A percentile compares a stretch with the other conserved stretches of the same genome.
Evolutionary conservation across 1,140 invertebrate species (phyloP).

Genomic region (Hylyphantes graminicola): DNA sequence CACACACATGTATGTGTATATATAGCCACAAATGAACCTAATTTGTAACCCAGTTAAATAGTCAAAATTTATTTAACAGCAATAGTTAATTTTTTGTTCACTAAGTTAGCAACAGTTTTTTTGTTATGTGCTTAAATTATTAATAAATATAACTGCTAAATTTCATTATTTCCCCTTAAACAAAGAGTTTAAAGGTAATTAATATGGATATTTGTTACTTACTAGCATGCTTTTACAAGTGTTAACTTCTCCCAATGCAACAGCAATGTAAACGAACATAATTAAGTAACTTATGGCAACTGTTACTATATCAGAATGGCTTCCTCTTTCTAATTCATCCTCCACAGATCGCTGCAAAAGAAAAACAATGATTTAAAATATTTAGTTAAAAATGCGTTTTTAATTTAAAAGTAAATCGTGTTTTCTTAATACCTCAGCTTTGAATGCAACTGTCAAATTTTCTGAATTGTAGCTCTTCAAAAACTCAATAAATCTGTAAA

Average conservation of each 20-base stretch:
- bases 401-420: not conserved
- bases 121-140: too few species aligned
- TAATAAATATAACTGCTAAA: too few species aligned
- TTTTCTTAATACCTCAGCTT: slow-evolving; percentile 45
- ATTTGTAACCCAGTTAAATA: too few species aligned
- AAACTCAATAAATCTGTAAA: slow-evolving; percentile 66
- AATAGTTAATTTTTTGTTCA: too few species aligned
- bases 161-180: too few species aligned
- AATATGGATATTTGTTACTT: not conserved
- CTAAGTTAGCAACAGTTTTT: too few species aligned
- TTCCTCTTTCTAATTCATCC: slow-evolving; percentile 93
- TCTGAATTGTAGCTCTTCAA: slow-evolving; percentile 51
- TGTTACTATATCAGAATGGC: slow-evolving; percentile 89
- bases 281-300: slow-evolving; percentile 95
- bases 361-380: not conserved
- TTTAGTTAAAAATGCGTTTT: too few species aligned
- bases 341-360: slow-evolving; percentile 79
- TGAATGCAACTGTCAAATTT: slow-evolving; percentile 63
- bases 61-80: too few species aligned
- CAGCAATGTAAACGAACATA: slow-evolving; percentile 97
- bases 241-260: slow-evolving; percentile 89
- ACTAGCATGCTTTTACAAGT: slow-evolving; percentile 72
- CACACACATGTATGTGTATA: too few species aligned
- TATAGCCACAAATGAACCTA: too few species aligned
- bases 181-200: too few species aligned